phyloP scores from a whole-genome alignment of 2,888 invertebrate genomes.

The Drosophila niveifrons region DNA sequence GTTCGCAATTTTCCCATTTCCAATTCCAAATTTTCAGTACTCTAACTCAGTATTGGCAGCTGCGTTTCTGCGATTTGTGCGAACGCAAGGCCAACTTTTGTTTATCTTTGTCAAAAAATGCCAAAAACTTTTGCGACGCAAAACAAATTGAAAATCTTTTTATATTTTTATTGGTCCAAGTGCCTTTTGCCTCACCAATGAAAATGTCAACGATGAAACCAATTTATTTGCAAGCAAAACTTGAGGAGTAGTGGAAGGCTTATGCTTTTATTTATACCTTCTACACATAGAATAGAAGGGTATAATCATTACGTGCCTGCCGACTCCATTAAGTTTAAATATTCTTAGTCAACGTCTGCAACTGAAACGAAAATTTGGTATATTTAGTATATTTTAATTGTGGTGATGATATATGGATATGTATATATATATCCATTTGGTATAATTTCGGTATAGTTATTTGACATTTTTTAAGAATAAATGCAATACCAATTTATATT shows the following conservation, averaged over 20 bases:
- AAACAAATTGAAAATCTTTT: constrained; percentile 73
- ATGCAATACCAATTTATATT: too few relatives aligned
- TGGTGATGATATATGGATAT: too few relatives aligned
- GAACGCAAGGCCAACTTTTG: constrained; percentile 46
- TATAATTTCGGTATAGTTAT: too few relatives aligned
- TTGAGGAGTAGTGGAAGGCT: neutral
- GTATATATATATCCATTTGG: too few relatives aligned
- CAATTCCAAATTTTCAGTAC: neutral
- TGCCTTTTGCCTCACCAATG: constrained; percentile 25
- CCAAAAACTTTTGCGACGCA: constrained; percentile 58
- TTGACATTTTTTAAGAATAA: too few relatives aligned
- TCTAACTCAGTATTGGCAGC: neutral
- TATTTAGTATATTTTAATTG: too few relatives aligned
- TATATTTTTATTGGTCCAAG: constrained; percentile 40
- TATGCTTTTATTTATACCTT: constrained; percentile 5
- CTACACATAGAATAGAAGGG: too few relatives aligned
- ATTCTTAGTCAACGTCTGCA: too few relatives aligned
- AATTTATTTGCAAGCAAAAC: constrained; percentile 23
- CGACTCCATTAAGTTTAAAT: too few relatives aligned
- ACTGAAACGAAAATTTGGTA: too few relatives aligned
- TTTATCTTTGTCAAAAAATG: constrained; percentile 70
- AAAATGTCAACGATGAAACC: constrained; percentile 40
- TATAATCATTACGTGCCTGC: too few relatives aligned
- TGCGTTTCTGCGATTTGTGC: neutral
- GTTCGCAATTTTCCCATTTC: neutral